Evolutionary conservation across 2,113 vertebrate species (phyloP).

Genomic region (Lepus americanus): DNA sequence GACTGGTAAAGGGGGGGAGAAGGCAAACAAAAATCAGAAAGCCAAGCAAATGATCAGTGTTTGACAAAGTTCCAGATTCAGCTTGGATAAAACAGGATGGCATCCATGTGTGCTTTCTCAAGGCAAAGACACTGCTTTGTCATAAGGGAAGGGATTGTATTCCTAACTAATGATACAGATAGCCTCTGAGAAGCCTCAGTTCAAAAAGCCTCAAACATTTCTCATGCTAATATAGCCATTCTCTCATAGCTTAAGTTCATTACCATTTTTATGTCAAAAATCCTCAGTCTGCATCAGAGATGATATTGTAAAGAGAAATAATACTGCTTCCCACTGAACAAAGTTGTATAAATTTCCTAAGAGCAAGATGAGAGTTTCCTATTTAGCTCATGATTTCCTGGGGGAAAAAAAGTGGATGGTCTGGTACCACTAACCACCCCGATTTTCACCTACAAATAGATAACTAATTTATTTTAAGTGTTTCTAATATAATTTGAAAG

Average conservation of each 20-base stretch:
- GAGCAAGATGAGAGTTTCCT: neutral
- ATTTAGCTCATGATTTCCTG: neutral
- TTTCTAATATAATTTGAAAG: neutral
- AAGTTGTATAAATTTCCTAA: neutral
- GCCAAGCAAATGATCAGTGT: neutral
- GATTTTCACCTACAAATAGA: neutral
- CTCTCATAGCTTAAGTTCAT: neutral
- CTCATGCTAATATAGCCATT: neutral
- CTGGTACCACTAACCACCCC: neutral
- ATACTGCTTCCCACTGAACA: neutral
- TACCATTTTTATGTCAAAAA: neutral
- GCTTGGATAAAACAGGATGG: neutral
- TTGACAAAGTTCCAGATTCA: neutral
- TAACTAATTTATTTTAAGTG: neutral
- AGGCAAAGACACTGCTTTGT: neutral
- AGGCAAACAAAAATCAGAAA: neutral
- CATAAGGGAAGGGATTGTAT: neutral
- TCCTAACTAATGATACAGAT: neutral
- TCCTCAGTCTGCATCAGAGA: rapidly evolving
- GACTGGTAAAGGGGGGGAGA: neutral
- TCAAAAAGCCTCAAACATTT: neutral
- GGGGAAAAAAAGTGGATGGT: neutral
- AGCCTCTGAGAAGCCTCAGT: neutral
- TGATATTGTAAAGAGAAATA: neutral
- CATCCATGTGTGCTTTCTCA: neutral